Evolutionary conservation across 2,888 invertebrate species (phyloP), one percentile per base, ranked within the genome.

Genomic region (Microlaimidae sp.): DNA sequence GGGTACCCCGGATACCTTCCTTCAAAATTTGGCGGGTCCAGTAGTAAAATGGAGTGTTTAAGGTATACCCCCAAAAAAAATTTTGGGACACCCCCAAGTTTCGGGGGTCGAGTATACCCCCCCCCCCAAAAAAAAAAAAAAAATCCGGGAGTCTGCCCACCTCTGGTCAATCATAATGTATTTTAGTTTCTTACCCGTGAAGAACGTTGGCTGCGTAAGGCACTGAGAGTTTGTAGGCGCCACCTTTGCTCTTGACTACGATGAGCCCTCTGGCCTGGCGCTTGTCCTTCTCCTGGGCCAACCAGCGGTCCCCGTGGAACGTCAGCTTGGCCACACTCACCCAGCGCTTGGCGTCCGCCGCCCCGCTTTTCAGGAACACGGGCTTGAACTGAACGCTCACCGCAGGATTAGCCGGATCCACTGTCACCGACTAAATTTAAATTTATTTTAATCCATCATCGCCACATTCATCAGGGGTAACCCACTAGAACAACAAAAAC

Each of bases 301-400:
- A 24, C 47, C 13, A 32, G 27, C 21, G 56, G 51, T 10, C 56
- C 7, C 63, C 60, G 51, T 65, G 62, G 40, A 64, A 59, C 21
- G 58, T 56, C 24, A 67, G 59, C 42, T 63, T 63, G 5, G 66
- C 65, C 5, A 66, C 53, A 19, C 61, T 57, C 3, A 62, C 57
- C 29, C 59, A 56, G 10, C 19, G n/a, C 41, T 28, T 13, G 45
- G 25, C 19, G 43, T 27, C 13, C 26, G 43, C 10, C 10, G 21
- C n/a, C n/a, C 27, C 43, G 51, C 21, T 43, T 5, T 29, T 19
- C 29, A 43, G 10, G 2, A 26, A 7, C 24, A 79, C 70, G 57
- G 80, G 80, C 64, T 79, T 76, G 70, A 81, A 82, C 64, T 80
- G 78, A 60, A 82, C 77, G 67, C 74, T 76, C 45, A 83, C 73